A percentile compares a stretch with the other conserved stretches of the same genome.
Evolutionary conservation across 2,113 vertebrate genomes (phyloP).

Genomic region (Ptychochromis oligacanthus): DNA sequence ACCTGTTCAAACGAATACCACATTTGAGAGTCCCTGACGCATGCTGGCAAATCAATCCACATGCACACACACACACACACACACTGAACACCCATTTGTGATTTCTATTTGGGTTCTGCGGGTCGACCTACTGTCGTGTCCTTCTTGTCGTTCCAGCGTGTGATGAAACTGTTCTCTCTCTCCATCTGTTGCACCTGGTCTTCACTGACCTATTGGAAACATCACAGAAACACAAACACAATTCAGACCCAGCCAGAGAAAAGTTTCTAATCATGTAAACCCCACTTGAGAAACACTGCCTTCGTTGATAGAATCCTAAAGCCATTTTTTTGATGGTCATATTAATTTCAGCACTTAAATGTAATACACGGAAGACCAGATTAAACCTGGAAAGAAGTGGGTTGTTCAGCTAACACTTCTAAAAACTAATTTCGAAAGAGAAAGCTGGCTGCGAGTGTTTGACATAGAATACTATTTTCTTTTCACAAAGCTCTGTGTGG

Average conservation of each 20-base stretch:
- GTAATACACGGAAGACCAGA: background rate
- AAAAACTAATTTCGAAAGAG: conserved; percentile 33
- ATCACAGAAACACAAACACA: conserved; percentile 22
- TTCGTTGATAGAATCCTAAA: background rate
- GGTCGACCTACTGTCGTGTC: conserved; percentile 86
- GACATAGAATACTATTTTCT: conserved; percentile 37
- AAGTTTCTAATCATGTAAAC: background rate
- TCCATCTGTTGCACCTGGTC: conserved; percentile 97
- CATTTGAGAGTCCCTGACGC: conserved; percentile 41
- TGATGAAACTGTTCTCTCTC: conserved; percentile 95
- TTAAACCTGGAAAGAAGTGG: conserved; percentile 18
- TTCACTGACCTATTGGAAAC: conserved; percentile 87
- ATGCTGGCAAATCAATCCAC: conserved; percentile 37
- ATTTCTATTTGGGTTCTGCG: conserved; percentile 44
- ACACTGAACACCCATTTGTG: conserved; percentile 27
- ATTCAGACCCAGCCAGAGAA: background rate
- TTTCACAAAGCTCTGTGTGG: conserved; percentile 43
- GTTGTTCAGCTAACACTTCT: conserved; percentile 13
- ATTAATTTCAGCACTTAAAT: background rate
- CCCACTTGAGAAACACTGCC: background rate
- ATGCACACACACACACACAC: conserved; percentile 1
- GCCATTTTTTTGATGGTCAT: background rate
- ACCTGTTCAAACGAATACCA: conserved; percentile 43
- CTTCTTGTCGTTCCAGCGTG: conserved; percentile 96
- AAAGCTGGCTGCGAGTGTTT: conserved; percentile 43